Evolutionary conservation across 2,797 vertebrate genomes (phyloP).

Genomic region (Neostethus bicornis): DNA sequence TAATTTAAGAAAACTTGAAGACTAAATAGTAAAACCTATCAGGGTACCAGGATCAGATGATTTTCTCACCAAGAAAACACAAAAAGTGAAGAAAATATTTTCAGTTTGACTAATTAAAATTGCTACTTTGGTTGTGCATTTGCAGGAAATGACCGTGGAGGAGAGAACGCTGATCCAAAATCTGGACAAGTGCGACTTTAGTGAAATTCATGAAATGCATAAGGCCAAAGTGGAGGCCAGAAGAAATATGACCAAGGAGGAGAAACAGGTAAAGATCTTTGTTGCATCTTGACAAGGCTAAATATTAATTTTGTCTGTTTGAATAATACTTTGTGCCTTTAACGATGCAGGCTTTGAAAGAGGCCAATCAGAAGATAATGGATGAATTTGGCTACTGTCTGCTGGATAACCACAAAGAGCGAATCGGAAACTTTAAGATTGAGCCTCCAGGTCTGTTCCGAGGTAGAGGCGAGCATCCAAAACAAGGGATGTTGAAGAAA

Average conservation of each 20-base stretch:
- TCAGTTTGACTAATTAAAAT: neutral
- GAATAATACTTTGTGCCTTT: neutral
- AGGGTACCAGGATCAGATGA: too few relatives aligned
- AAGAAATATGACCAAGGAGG: conserved; percentile 79
- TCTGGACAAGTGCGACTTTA: conserved; percentile 81
- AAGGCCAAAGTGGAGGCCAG: conserved; percentile 77
- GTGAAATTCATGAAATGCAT: conserved; percentile 78
- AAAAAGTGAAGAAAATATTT: neutral
- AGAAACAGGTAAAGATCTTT: conserved; percentile 73
- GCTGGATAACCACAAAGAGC: conserved; percentile 75
- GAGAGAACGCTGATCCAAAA: conserved; percentile 75
- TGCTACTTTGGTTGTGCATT: conserved; percentile 7
- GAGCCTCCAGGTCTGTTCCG: conserved; percentile 77
- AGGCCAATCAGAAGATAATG: conserved; percentile 73
- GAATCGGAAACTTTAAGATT: conserved; percentile 79
- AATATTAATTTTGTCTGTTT: too few relatives aligned
- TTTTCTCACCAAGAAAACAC: too few relatives aligned
- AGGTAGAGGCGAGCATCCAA: conserved; percentile 77
- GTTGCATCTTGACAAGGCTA: too few relatives aligned
- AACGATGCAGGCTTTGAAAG: conserved; percentile 65
- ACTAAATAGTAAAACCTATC: too few relatives aligned
- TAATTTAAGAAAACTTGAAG: too few relatives aligned
- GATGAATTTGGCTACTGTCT: conserved; percentile 80
- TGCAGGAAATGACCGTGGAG: conserved; percentile 80
- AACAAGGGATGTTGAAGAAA: conserved; percentile 82